A percentile compares a stretch with the other conserved stretches of the same genome.
Conservation (phyloP, 2,888 invertebrate species). For the Neuroscelio doddi region DNA sequence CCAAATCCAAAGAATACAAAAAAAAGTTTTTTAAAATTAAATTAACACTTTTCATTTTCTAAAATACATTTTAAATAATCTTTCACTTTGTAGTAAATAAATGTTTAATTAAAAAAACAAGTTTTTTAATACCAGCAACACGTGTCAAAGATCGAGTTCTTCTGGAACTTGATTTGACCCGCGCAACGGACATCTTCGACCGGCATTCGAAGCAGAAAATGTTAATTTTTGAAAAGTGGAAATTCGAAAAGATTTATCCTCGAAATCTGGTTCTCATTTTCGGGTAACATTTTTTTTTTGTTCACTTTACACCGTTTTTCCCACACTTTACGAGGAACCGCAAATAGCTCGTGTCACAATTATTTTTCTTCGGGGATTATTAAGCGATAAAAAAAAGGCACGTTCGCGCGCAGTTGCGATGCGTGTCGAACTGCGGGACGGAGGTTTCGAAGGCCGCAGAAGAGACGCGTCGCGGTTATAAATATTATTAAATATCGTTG, state of each 20-base stretch:
- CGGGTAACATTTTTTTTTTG: background rate
- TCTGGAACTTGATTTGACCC: conserved; percentile 20
- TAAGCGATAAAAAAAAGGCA: background rate
- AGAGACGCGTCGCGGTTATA: conserved; percentile 55
- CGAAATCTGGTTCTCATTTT: background rate
- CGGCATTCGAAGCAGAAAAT: conserved; percentile 11
- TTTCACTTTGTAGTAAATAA: no score
- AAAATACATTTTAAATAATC: no score
- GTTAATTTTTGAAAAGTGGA: background rate
- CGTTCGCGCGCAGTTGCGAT: conserved; percentile 26
- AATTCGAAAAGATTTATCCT: background rate
- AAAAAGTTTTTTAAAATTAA: no score
- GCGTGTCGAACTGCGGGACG: conserved; percentile 40
- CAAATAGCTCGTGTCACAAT: no score
- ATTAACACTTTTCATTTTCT: no score
- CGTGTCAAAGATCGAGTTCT: conserved; percentile 48
- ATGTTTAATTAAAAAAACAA: conserved; percentile 1
- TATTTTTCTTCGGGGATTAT: background rate
- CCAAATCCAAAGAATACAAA: no score
- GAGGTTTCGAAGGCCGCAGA: conserved; percentile 42
- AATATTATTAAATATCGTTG: conserved; percentile 59
- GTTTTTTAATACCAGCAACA: conserved; percentile 49
- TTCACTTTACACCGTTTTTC: background rate
- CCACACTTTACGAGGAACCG: background rate
- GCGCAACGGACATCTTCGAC: conserved; percentile 9